A percentile compares a stretch with the other conserved stretches of the same genome.
Conservation (phyloP, 2,113 vertebrate genomes). For the Candoia aspera region DNA sequence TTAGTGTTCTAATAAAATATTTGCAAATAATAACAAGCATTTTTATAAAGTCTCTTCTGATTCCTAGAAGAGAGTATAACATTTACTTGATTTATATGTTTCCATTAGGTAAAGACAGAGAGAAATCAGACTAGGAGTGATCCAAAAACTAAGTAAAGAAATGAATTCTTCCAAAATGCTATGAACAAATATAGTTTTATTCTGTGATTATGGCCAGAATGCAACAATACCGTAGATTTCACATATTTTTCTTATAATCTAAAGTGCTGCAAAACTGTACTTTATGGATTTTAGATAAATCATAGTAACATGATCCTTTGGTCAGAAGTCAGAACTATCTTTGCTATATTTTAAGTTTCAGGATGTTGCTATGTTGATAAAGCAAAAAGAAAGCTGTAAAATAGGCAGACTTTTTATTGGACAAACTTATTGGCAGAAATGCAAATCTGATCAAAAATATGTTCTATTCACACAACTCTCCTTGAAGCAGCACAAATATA, state of each 20-base stretch:
- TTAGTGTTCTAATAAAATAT: conserved; percentile 6
- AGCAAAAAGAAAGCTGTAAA: conserved; percentile 5
- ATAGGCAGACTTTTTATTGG: background rate
- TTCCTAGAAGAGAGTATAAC: conserved; percentile 2
- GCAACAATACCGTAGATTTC: conserved; percentile 36
- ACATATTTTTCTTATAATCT: conserved; percentile 29
- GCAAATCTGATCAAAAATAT: background rate
- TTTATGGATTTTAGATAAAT: conserved; percentile 39
- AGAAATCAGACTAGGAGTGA: background rate
- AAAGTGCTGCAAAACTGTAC: background rate
- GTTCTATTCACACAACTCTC: background rate
- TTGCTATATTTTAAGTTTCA: conserved; percentile 34
- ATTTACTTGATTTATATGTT: conserved; percentile 20
- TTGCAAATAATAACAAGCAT: conserved; percentile 2
- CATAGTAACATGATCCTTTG: background rate
- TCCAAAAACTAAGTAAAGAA: conserved; percentile 13
- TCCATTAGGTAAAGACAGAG: conserved; percentile 3
- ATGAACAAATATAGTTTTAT: conserved; percentile 30
- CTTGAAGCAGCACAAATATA: background rate
- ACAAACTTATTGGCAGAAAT: background rate
- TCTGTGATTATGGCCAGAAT: conserved; percentile 31
- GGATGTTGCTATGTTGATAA: conserved; percentile 22
- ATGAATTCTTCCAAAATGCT: background rate
- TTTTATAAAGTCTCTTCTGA: conserved; percentile 6
- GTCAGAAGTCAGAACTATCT: conserved; percentile 18